Base-by-base conservation (phyloP, 2,113 vertebrate genomes). In the Empidonax alnorum region DNA sequence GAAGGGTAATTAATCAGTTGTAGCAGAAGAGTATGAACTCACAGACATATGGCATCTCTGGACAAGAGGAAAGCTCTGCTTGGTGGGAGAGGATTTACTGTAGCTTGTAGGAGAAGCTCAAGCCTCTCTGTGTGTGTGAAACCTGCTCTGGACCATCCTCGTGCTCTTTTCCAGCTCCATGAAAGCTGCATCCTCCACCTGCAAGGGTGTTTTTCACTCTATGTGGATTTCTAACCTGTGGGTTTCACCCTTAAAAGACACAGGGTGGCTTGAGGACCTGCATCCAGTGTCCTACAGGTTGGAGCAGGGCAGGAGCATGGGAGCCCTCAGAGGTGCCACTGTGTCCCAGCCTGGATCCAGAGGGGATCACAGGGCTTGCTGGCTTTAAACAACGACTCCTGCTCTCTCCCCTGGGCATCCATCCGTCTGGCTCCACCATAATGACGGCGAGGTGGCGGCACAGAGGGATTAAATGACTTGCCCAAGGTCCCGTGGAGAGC, bases 401-500 rank as follows among this genome's bases (percentile, higher is more conserved):
- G 81, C 77, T 87, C 69, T 86, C 55, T 91, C 58, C 94, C 88
- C 63, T 66, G 67, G 92, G 96, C 95, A 83, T 71, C 90, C 94
- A 66, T 37, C 94, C 0, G 81, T 93, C 96, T 93, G 95, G 87
- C 96, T 93, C 95, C 94, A 50, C 69, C 0, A 0, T 95, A 94
- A 96, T 95, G 94, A 93, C 0, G 1, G 69, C 2, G 16, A 66
- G 33, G 65, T 67, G 91, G 63, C 9, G 31, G 75, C 46, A 1
- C 37, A n/a, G 23, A 59, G 58, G 39, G 31, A 27, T 61, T 41
- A 56, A 90, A 30, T 27, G 63, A 62, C 74, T 94, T 44, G 84
- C 85, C 94, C 79, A n/a, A 77, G 62, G 85, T 92, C 78, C 67
- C 0, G 3, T 2, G 14, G 80, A 85, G 68, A 91, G 59, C 0